Percentiles rank a stretch among this genome's conserved stretches.
Conservation (phyloP, 1,140 invertebrate genomes). For the Zophobas morio region DNA sequence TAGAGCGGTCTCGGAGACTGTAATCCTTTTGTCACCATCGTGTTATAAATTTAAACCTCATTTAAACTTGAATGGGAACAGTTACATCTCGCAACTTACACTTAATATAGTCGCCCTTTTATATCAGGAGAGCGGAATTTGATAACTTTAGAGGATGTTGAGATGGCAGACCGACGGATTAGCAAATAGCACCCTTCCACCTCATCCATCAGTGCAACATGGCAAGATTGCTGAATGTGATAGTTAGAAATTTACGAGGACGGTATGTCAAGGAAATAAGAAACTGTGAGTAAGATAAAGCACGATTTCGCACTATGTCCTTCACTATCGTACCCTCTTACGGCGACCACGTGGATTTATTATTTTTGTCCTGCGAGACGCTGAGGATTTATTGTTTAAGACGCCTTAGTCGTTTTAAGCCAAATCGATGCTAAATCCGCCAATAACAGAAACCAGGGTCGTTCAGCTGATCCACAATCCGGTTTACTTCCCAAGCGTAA, state of each 20-base stretch:
- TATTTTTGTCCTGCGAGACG: conserved; percentile 26
- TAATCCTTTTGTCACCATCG: conserved; percentile 55
- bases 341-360: conserved; percentile 32
- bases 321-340: conserved; percentile 42
- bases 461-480: too few species aligned
- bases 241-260: conserved; percentile 57
- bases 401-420: conserved; percentile 12
- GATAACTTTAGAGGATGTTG: conserved; percentile 35
- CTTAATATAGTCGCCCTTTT: conserved; percentile 33
- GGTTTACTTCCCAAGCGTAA: too few species aligned
- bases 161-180: conserved; percentile 45
- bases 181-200: conserved; percentile 52
- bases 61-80: conserved; percentile 50
- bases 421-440: conserved; percentile 9
- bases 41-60: conserved; percentile 56
- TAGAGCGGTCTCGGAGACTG: conserved; percentile 50
- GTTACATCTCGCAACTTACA: conserved; percentile 44
- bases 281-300: conserved; percentile 57
- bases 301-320: conserved; percentile 57
- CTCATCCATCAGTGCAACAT: conserved; percentile 56
- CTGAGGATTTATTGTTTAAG: conserved; percentile 10
- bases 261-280: conserved; percentile 55
- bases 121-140: conserved; percentile 21
- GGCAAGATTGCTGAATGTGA: conserved; percentile 57
- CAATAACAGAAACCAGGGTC: background rate